Evolutionary conservation across 1,140 invertebrate genomes (phyloP), one percentile per base, ranked within the genome.

Genomic region (Drosophila yakuba): DNA sequence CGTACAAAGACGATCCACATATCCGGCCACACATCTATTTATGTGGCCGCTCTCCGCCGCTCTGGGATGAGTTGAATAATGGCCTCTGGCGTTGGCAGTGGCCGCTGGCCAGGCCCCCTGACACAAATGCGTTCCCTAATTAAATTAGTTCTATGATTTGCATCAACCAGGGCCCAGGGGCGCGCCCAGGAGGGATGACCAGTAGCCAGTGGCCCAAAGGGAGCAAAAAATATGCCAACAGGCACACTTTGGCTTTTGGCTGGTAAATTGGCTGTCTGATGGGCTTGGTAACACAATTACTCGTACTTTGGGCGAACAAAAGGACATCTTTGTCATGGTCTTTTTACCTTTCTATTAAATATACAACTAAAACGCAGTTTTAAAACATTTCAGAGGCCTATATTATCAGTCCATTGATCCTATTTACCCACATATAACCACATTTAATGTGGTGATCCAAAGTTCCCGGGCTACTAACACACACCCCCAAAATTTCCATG

Each of bases 91-190:
- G 43, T 23, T 39, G 63, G 15, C 63, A 66, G 35, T 61, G 62
- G 44, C 44, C 60, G 41, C 32, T 28, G 57, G 28, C 41, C 61
- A 67, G 63, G 63, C 63, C 63, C 64, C 64, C 67, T 48, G 67
- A 71, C 67, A 69, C 67, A 39, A 69, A 71, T 72, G 66, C 68
- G 66, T 41, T 69, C 44, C 67, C 66, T 72, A 72, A 72, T 72
- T 71, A 72, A 72, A 72, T 72, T 72, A 71, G 68, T 41, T 58
- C 25, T 72, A 71, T 71, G 68, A 58, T 71, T 72, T 58, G 66
- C 66, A 54, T 58, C 39, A 48, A n/a, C 48, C 48, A 32, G 48
- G 48, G 47, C n/a, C n/a, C 48, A 39, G 32, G 35, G 32, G 7
- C 38, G 12, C 45, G 17, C 32, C 28, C 60, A 44, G 4, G 62